Evolutionary conservation across 2,797 vertebrate genomes (phyloP), one percentile per base, ranked within the genome.

Genomic region (Clamator glandarius): DNA sequence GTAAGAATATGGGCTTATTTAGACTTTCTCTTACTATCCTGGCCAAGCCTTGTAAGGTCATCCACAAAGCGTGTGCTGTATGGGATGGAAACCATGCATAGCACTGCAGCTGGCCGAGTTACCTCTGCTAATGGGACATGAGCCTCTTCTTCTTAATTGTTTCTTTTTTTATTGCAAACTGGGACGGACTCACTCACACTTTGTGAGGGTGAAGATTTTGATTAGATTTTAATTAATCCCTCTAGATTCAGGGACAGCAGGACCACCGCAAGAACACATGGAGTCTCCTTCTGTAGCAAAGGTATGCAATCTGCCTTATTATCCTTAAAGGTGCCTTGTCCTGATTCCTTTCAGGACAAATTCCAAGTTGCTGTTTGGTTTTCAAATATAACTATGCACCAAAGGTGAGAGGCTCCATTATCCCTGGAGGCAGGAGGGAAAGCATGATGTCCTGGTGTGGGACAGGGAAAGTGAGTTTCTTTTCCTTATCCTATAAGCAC

Each of bases 261-360:
- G 41, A 61, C 50, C 75, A 68, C 15, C 28, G 29, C 33, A 28
- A 35, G 42, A 83, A 69, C 42, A 50, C 1, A 5, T 70, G 39
- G 75, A 66, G 48, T 57, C 50, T 70, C 66, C 46, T 48, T 48
- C 21, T 81, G 52, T 87, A 76, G 55, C 87, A 84, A 84, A 88
- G 48, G 83, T 62, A 24, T 64, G 17, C 74, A 8, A 41, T 82
- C 95, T 95, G 96, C 97, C 96, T 97, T 96, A 97, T 24, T 95
- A 52, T 68, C 66, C 68, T 80, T 92, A 66, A 67, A 93, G 91
- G 93, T 96, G 96, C 95, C 96, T 97, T 93, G 92, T 90, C 57
- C 88, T 94, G 61, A 14, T 66, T 90, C 31, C 19, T 18, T 55
- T 84, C 93, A 87, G 93, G 91, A 87, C 84, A 89, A 87, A 85